Base-by-base conservation (phyloP, 2,113 vertebrate species). In the Callionymus lyra region DNA sequence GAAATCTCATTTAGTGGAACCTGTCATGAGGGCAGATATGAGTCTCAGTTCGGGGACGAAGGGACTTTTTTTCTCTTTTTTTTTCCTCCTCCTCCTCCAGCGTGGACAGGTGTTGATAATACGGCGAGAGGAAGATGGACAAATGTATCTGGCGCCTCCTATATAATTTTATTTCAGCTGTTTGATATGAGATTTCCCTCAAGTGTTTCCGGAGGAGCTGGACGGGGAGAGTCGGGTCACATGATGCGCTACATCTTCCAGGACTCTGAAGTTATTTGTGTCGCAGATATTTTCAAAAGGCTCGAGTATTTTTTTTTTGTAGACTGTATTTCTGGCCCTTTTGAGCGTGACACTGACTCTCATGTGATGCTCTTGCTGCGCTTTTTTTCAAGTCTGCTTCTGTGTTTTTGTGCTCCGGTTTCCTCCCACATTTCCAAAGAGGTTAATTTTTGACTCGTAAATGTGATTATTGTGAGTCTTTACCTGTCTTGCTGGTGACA, bases 21-120 rank as follows among this genome's bases (percentile, higher is more conserved):
- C 70, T 75, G 70, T 77, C 76, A 69, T 46, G 62, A 76, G 68
- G 65, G 63, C 65, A 49, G 60, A 71, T 74, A 68, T 63, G 44
- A 65, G 52, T 41, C 63, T 60, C 35, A 6, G 50, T 69, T 60
- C 40, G 56, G 64, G 64, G 68, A 63, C 47, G 51, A 5, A 41
- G 56, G 49, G 57, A 49, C 47, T 44, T 46, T 43, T 34, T n/a
- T 10, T 19, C 42, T 52, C 19, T 11, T 6, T 44, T 46, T 43
- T 34, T n/a, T 10, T 19, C 42, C 54, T 31, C 9, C 4, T n/a
- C n/a, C n/a, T n/a, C n/a, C n/a, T n/a, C 31, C 46, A 53, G 31
- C 2, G 31, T 55, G 65, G 56, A 59, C 50, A 59, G 55, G 56
- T 31, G 69, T 61, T 59, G 56, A 69, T 61, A 53, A 70, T 53